Base-by-base conservation (phyloP, 2,113 vertebrate genomes). In the Eolophus roseicapilla region DNA sequence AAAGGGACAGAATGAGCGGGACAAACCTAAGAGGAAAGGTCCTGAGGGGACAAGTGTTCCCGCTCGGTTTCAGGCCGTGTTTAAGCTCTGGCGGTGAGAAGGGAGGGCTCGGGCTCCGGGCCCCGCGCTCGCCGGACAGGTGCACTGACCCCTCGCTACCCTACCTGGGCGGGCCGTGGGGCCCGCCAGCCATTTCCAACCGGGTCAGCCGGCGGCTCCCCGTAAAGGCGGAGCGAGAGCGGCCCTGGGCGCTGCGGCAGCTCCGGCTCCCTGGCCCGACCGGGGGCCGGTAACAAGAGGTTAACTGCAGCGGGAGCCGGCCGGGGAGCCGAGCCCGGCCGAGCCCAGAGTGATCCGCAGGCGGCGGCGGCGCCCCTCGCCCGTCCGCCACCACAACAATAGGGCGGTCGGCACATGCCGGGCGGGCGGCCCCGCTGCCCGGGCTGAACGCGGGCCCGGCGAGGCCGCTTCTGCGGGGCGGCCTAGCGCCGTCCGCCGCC, bases 151-250 rank as follows among this genome's bases (percentile, higher is more conserved):
- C 81, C 35, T 31, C 46, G 25, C 39, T 57, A 13, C 13, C 55
- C 55, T 57, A 57, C 55, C 55, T 21, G 33, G 31, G 37, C 65
- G 25, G 39, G 25, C 46, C 28, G 44, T 11, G 19, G 41, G 28
- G 27, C 63, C 55, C 24, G 82, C 37, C 90, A 60, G 91, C 89
- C 94, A 89, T 89, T 92, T 95, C 94, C 92, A 92, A 69, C 65
- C 65, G 70, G 81, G 73, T 60, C 71, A 69, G 81, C 41, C 91
- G 39, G 28, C 73, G 62, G 84, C 57, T 77, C 53, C 70, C 77
- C 68, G 71, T 77, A 50, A 52, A 77, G 84, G 86, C 89, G 86
- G 89, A 37, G 86, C 78, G 43, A 90, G 55, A 28, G 62, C 77
- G 62, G 85, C 71, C 70, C 74, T 3, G 50, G 49, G 67, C n/a